These are phyloP conservation scores for Drosophila longiperda DNA, from an alignment of 2,888 invertebrate genomes.

Conservation along the genomic window DNA sequence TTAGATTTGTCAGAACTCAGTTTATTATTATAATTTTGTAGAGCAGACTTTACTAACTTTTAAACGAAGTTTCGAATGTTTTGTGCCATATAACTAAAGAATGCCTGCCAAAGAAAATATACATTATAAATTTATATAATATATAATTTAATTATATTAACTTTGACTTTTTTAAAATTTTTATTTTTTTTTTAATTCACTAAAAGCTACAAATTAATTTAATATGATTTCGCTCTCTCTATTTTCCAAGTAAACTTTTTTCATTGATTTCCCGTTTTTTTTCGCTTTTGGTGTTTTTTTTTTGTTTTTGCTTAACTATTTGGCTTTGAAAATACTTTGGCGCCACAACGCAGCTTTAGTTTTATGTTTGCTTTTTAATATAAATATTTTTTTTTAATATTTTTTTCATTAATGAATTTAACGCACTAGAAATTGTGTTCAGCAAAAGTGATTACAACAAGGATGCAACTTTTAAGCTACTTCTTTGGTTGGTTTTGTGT, in stretches of 20 bases:
- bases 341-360: slow-evolving; percentile 69
- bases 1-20: not conserved
- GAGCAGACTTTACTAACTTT: slow-evolving; percentile 12
- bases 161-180: not conserved
- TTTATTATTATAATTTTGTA: not conserved
- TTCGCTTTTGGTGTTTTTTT: slow-evolving; percentile 6
- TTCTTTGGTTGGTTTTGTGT: slow-evolving; percentile 66
- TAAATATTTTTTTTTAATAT: slow-evolving; percentile 10
- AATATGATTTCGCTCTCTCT: slow-evolving; percentile 27
- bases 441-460: slow-evolving; percentile 77
- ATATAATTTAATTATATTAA: not conserved
- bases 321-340: slow-evolving; percentile 81
- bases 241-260: slow-evolving; percentile 31
- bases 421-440: slow-evolving; percentile 53
- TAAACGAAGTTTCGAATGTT: slow-evolving; percentile 74
- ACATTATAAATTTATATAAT: slow-evolving; percentile 17
- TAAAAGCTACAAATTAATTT: slow-evolving; percentile 53
- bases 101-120: slow-evolving; percentile 22
- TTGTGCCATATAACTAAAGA: slow-evolving; percentile 45
- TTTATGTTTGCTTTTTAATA: slow-evolving; percentile 31
- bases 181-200: slow-evolving; percentile 22
- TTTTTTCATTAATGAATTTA: slow-evolving; percentile 45
- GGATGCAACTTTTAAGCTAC: slow-evolving; percentile 69
- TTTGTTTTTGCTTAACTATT: slow-evolving; percentile 77
- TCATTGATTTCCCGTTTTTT: slow-evolving; percentile 20